These are phyloP conservation scores for Hylaeus anthracinus DNA, from an alignment of 1,140 invertebrate species.

Conservation along the genomic window DNA sequence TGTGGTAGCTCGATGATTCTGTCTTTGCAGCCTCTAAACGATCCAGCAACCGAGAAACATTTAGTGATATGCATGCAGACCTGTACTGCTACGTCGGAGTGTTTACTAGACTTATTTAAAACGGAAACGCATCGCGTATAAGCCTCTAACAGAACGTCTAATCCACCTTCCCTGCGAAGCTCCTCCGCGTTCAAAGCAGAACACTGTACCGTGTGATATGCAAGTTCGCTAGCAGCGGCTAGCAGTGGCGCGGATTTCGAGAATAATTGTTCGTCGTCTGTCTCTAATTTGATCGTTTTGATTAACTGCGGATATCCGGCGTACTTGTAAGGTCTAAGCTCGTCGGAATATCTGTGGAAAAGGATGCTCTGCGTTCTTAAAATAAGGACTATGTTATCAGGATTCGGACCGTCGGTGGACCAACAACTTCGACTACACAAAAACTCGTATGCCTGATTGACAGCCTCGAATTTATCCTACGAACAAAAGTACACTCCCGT, in stretches of 20 bases:
- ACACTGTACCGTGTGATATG: slow-evolving; percentile 97
- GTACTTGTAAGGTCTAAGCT: slow-evolving; percentile 98
- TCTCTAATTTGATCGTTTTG: slow-evolving; percentile 97
- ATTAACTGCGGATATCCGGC: slow-evolving; percentile 99
- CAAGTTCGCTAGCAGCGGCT: slow-evolving; percentile 95
- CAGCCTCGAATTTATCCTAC: slow-evolving; percentile 95
- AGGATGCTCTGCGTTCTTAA: slow-evolving; percentile 97
- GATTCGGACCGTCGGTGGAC: slow-evolving; percentile 94
- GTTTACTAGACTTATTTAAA: slow-evolving; percentile 89
- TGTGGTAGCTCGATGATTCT: slow-evolving; percentile 93
- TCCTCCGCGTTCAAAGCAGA: slow-evolving; percentile 99
- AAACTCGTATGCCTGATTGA: slow-evolving; percentile 99
- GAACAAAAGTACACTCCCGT: slow-evolving; percentile 55
- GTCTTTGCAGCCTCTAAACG: slow-evolving; percentile 94
- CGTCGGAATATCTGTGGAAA: slow-evolving; percentile 94
- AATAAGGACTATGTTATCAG: slow-evolving; percentile 97
- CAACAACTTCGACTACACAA: slow-evolving; percentile 95
- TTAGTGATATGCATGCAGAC: slow-evolving; percentile 95
- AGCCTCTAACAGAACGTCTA: slow-evolving; percentile 93
- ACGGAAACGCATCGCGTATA: slow-evolving; percentile 96
- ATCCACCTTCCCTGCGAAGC: slow-evolving; percentile 94
- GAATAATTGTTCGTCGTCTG: slow-evolving; percentile 95
- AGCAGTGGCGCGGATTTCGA: slow-evolving; percentile 93
- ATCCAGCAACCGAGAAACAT: slow-evolving; percentile 97
- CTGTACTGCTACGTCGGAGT: slow-evolving; percentile 92